A percentile compares a stretch with the other conserved stretches of the same genome.
Evolutionary conservation across 2,797 vertebrate species (phyloP).

Genomic region (Selene dorsalis): DNA sequence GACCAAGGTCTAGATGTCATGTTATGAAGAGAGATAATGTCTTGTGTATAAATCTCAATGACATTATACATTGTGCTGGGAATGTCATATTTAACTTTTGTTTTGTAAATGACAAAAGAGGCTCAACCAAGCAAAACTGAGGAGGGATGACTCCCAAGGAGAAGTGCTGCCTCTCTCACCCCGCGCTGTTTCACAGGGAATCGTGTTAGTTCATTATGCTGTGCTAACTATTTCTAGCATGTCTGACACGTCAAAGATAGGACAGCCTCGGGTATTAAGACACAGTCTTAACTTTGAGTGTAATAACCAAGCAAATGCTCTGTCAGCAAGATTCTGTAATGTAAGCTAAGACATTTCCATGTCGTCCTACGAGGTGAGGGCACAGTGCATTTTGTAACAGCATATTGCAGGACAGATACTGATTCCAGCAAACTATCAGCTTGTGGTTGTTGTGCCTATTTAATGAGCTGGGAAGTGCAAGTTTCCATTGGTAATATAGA

Average conservation of each 20-base stretch:
- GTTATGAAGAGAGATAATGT: neutral
- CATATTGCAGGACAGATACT: neutral
- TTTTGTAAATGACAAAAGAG: conserved; percentile 23
- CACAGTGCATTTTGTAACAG: neutral
- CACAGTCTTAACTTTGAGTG: conserved; percentile 31
- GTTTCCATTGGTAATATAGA: conserved; percentile 17
- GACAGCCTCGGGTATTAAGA: conserved; percentile 39
- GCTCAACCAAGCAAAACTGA: conserved; percentile 1
- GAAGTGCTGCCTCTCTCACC: conserved; percentile 13
- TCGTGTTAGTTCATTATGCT: conserved; percentile 34
- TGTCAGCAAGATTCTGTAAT: conserved; percentile 35
- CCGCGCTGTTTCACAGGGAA: conserved; percentile 8
- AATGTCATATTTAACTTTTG: conserved; percentile 1
- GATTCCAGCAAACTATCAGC: conserved; percentile 5
- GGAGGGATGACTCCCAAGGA: neutral
- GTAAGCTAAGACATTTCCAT: conserved; percentile 18
- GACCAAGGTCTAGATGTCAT: neutral
- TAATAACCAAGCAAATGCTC: conserved; percentile 42
- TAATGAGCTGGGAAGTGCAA: conserved; percentile 12
- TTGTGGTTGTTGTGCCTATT: conserved; percentile 2
- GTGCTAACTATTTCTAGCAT: conserved; percentile 46
- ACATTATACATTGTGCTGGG: neutral
- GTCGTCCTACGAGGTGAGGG: neutral
- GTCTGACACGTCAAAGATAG: conserved; percentile 32
- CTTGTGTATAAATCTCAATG: neutral